phyloP scores from a whole-genome alignment of 2,888 invertebrate species.

The Chymomyza amoena region DNA sequence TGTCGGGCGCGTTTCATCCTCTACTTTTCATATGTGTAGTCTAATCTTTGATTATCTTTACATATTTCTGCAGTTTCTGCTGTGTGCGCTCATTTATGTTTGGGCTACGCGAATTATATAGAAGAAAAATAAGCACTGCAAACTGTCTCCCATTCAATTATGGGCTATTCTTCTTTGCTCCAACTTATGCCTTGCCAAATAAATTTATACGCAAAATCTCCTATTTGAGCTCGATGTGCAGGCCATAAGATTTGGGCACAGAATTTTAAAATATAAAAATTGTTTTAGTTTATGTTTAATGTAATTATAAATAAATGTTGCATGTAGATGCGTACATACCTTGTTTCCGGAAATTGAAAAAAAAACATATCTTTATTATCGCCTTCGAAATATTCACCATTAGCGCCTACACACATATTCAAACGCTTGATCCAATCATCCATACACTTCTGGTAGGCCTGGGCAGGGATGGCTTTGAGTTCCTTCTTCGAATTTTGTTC shows the following conservation, averaged over 20 bases:
- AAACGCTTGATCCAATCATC: no score
- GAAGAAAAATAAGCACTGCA: slow-evolving; percentile 3
- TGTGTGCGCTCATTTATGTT: slow-evolving; percentile 57
- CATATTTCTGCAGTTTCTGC: slow-evolving; percentile 64
- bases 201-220: slow-evolving; percentile 9
- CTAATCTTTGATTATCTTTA: slow-evolving; percentile 63
- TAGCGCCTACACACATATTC: no score
- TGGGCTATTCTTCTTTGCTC: slow-evolving; percentile 1
- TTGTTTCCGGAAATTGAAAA: no score
- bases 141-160: slow-evolving; percentile 53
- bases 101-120: slow-evolving; percentile 48
- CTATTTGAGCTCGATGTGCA: slow-evolving; percentile 57
- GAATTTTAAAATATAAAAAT: neutral
- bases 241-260: slow-evolving; percentile 23
- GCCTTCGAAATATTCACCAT: no score
- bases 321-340: neutral
- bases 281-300: neutral
- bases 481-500: no score
- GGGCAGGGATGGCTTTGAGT: no score
- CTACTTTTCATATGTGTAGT: slow-evolving; percentile 60
- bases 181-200: neutral
- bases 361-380: no score
- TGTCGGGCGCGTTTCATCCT: slow-evolving; percentile 72
- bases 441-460: no score
- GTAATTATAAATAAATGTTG: neutral